Evolutionary conservation across 2,888 invertebrate species (phyloP).

Genomic region (Sarcophaga variegata): DNA sequence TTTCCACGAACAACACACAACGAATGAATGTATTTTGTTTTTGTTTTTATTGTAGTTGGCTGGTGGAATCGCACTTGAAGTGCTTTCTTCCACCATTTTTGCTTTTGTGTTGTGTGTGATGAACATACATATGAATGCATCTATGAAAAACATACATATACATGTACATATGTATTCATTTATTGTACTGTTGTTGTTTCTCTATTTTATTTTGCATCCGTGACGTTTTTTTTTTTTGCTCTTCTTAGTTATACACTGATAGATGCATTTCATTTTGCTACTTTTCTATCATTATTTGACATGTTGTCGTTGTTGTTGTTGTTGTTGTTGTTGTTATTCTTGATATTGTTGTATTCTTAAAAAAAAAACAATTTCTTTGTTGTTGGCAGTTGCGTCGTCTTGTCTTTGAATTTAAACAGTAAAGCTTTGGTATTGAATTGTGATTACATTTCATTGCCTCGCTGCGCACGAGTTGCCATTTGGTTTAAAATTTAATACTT

Average conservation of each 20-base stretch:
- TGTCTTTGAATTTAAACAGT: constrained; percentile 53
- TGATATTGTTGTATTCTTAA: constrained; percentile 12
- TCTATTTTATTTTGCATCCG: constrained; percentile 43
- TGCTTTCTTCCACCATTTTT: constrained; percentile 68
- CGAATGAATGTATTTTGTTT: constrained; percentile 36
- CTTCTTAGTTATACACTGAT: constrained; percentile 50
- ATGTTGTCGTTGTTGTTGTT: constrained; percentile 33
- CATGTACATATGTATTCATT: constrained; percentile 9
- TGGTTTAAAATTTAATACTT: constrained; percentile 44
- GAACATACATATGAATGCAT: constrained; percentile 33
- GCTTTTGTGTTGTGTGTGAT: constrained; percentile 45
- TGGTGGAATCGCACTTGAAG: constrained; percentile 69
- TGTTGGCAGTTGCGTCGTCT: constrained; percentile 57
- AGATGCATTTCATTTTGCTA: constrained; percentile 28
- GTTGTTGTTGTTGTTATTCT: neutral
- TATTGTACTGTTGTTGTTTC: constrained; percentile 11
- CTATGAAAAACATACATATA: constrained; percentile 2
- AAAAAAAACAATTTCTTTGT: constrained; percentile 43
- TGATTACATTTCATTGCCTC: constrained; percentile 72
- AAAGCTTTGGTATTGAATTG: constrained; percentile 70
- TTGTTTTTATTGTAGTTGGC: constrained; percentile 52
- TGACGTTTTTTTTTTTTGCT: constrained; percentile 47
- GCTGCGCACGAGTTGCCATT: constrained; percentile 72
- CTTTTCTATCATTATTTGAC: constrained; percentile 16
- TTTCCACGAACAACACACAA: constrained; percentile 1